A percentile compares a stretch with the other conserved stretches of the same genome.
Conservation (phyloP, 2,113 vertebrate genomes). For the Brachypteracias leptosomus region DNA sequence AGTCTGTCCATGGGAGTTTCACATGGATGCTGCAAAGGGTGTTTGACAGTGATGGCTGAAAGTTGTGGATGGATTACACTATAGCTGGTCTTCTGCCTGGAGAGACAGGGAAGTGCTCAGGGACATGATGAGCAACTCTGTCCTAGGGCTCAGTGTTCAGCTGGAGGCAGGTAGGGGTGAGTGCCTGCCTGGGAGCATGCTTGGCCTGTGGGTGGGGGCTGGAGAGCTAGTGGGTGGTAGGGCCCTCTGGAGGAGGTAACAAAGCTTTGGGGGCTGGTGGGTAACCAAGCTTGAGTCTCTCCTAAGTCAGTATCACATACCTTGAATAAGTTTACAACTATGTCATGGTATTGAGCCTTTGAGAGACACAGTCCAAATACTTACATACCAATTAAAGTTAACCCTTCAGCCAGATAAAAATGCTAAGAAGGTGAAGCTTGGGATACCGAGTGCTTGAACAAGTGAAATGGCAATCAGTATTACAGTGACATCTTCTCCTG, state of each 20-base stretch:
- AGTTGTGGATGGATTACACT: neutral
- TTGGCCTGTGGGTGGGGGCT: neutral
- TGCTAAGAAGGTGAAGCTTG: neutral
- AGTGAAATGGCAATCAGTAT: neutral
- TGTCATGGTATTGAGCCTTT: neutral
- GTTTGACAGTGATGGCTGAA: neutral
- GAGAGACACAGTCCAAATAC: neutral
- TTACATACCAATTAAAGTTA: neutral
- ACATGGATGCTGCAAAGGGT: neutral
- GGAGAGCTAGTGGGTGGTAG: neutral
- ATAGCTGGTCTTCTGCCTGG: neutral
- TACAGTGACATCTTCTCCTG: neutral
- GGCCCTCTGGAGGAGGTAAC: neutral
- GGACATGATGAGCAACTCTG: neutral
- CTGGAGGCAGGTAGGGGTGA: neutral
- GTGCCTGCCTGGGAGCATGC: neutral
- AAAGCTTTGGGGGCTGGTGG: neutral
- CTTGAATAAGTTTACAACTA: neutral
- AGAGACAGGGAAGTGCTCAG: neutral
- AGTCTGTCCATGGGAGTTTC: neutral
- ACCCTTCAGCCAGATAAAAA: neutral
- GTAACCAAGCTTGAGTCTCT: neutral
- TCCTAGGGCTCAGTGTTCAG: neutral
- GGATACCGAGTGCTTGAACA: neutral
- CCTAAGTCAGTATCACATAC: accelerated